Percentiles rank a stretch among this genome's conserved stretches.
phyloP scores from a whole-genome alignment of 2,888 invertebrate species.

The Lutraria lutraria region DNA sequence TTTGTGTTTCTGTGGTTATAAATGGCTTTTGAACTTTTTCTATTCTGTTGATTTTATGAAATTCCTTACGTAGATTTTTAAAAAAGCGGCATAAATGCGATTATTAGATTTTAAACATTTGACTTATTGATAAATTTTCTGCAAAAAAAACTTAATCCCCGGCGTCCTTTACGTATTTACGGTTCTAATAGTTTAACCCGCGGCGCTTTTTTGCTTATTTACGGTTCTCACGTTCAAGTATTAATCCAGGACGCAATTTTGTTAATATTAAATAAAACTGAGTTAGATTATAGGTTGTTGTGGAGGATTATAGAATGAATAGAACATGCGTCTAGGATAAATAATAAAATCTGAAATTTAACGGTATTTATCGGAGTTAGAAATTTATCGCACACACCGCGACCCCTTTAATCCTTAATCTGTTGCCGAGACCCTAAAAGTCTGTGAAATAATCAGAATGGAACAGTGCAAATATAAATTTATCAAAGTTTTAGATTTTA shows the following conservation, averaged over 20 bases:
- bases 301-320: not conserved
- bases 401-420: not conserved
- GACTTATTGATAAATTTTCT: not conserved
- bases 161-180: slow-evolving; percentile 1
- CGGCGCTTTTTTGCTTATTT: not conserved
- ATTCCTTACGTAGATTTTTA: not conserved
- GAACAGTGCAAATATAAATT: too few species aligned
- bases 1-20: not conserved
- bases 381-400: not conserved
- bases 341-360: not conserved
- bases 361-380: not conserved
- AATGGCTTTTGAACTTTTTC: slow-evolving; percentile 1
- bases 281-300: not conserved
- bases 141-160: slow-evolving; percentile 8
- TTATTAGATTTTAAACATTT: not conserved
- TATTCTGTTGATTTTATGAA: not conserved
- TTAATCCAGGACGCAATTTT: not conserved
- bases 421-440: too few species aligned
- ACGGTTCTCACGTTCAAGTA: not conserved
- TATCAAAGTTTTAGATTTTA: too few species aligned
- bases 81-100: not conserved
- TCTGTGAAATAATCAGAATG: too few species aligned
- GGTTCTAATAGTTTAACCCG: not conserved
- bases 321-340: not conserved
- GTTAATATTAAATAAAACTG: not conserved